A percentile compares a stretch with the other conserved stretches of the same genome.
These are phyloP conservation scores for Cryptocheilus praepositus DNA, from an alignment of 2,888 invertebrate genomes.

Conservation along the genomic window DNA sequence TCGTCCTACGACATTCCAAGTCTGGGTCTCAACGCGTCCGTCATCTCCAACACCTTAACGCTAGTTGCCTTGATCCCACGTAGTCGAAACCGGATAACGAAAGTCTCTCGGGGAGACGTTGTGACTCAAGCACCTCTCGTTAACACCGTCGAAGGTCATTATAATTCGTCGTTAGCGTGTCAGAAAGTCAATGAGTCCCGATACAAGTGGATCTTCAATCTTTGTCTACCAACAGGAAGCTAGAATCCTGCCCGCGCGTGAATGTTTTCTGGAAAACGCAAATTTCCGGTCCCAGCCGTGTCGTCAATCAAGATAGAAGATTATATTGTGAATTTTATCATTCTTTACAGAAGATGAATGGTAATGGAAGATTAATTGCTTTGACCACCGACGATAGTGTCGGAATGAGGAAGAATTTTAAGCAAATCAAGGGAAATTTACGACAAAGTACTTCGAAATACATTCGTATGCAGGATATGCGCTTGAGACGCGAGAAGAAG, in stretches of 20 bases:
- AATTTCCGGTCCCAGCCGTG: constrained; percentile 8
- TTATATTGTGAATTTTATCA: no score
- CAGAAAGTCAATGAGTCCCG: background rate
- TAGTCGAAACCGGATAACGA: constrained; percentile 9
- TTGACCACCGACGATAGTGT: no score
- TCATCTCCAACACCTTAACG: constrained; percentile 51
- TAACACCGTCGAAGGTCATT: constrained; percentile 3
- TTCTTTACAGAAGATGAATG: no score
- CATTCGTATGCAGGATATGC: constrained; percentile 7
- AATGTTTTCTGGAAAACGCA: constrained; percentile 30
- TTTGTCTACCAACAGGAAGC: constrained; percentile 23
- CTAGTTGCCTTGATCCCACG: background rate
- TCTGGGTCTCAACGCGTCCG: constrained; percentile 42
- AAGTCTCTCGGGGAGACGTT: constrained; percentile 5
- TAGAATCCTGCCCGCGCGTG: constrained; percentile 27
- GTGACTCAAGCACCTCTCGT: constrained; percentile 18
- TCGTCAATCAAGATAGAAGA: no score
- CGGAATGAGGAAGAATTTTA: no score
- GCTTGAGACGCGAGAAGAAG: background rate
- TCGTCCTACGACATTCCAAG: constrained; percentile 46
- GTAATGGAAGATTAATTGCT: no score
- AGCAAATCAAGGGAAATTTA: no score
- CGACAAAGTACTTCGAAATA: no score
- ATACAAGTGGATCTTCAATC: constrained; percentile 28
- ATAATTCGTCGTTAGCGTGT: background rate